Evolutionary conservation across 2,797 vertebrate species (phyloP).

Genomic region (Neostethus bicornis): DNA sequence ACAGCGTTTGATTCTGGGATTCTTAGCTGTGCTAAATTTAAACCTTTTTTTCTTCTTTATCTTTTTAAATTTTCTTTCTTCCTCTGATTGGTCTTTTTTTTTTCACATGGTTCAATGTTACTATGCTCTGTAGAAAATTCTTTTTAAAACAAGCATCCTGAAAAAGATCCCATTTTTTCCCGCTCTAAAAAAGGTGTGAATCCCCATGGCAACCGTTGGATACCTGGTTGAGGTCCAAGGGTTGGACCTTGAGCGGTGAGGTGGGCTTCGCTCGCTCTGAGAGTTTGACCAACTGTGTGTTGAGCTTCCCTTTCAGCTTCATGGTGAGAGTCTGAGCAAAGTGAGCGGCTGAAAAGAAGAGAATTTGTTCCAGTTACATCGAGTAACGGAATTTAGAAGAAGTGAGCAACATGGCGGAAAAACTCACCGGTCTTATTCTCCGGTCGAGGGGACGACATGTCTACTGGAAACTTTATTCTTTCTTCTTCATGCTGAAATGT

Average conservation of each 20-base stretch:
- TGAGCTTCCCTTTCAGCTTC: conserved; percentile 93
- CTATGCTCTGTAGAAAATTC: no score
- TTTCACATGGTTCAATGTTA: no score
- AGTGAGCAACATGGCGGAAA: not conserved
- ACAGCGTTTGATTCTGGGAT: no score
- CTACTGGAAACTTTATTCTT: conserved; percentile 4
- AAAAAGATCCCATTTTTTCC: no score
- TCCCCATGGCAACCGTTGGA: not conserved
- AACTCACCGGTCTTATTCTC: conserved; percentile 60
- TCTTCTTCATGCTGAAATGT: conserved; percentile 5
- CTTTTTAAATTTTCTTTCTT: no score
- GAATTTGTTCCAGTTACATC: not conserved
- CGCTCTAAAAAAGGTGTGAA: no score
- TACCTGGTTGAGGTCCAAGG: conserved; percentile 79
- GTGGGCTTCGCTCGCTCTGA: conserved; percentile 84
- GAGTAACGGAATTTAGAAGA: not conserved
- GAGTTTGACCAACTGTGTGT: conserved; percentile 87
- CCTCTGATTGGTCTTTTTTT: no score
- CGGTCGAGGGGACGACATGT: conserved; percentile 55
- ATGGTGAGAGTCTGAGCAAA: conserved; percentile 88
- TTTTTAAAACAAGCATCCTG: no score
- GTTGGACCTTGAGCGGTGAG: conserved; percentile 83
- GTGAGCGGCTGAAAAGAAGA: conserved; percentile 76
- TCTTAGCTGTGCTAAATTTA: no score
- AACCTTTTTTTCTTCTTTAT: no score